Evolutionary conservation across 2,888 invertebrate species (phyloP), one percentile per base, ranked within the genome.

Genomic region (Noctuana brunneofusca): DNA sequence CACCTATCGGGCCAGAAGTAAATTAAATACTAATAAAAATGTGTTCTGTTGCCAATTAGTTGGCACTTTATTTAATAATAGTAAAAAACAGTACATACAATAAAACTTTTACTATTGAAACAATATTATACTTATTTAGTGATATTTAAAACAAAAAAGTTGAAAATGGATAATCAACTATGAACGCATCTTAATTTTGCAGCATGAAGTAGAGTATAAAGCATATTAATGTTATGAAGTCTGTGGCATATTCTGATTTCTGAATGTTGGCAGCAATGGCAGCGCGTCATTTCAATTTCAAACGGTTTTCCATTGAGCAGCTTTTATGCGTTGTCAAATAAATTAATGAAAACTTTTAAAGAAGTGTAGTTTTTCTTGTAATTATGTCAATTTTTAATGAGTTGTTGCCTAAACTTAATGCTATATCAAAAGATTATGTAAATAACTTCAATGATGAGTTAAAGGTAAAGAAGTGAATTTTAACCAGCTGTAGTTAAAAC

Each of bases 351-450:
- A 79, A 81, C 75, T 75, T 80, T 80, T 71, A 68, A 67, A 71
- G 74, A 81, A 80, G 76, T 79, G 72, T 66, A 72, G 75, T 75
- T 76, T 78, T 79, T 73, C 68, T 65, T 66, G 65, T 66, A 87
- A 86, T 72, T 75, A 91, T 91, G 90, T 88, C 90, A 66, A 80
- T 88, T 79, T 90, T 86, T 73, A 83, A 78, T 79, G 86, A 87
- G 74, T 74, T 87, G 66, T 65, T 89, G 54, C 79, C 84, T 27
- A 84, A 86, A 83, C 66, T 89, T 65, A 69, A 70, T 74, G 81
- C 80, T 54, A 83, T 90, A 83, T 80, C 84, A 30, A 78, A 76
- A 38, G 68, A 73, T 18, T 76, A 73, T 70, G 72, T 67, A 56
- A 80, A 79, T 68, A 81, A 76, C 66, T 79, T 84, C 66, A 76